These are phyloP conservation scores for Megalonaias nervosa DNA, from an alignment of 1,140 invertebrate genomes.

Conservation along the genomic window DNA sequence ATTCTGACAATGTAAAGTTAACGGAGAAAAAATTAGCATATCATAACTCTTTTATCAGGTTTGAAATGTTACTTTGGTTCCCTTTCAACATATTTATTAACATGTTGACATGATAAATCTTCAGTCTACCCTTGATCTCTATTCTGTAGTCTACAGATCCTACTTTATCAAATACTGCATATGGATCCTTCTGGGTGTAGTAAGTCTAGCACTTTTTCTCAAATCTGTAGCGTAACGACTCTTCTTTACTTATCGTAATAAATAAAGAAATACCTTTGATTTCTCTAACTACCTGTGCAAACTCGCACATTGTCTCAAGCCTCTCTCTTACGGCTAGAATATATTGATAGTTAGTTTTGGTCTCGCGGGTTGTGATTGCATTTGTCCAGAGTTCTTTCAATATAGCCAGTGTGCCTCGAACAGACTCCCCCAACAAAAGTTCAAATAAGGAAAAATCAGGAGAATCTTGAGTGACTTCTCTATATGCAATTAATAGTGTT, in stretches of 20 bases:
- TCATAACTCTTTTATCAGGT: not conserved
- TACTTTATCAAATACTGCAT: constrained; percentile 5
- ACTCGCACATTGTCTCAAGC: constrained; percentile 35
- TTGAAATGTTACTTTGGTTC: not conserved
- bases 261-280: constrained; percentile 27
- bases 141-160: constrained; percentile 30
- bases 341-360: constrained; percentile 44
- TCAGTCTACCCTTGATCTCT: constrained; percentile 12
- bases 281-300: constrained; percentile 31
- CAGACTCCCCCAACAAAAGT: constrained; percentile 54
- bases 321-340: constrained; percentile 40
- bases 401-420: constrained; percentile 50
- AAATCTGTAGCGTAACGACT: constrained; percentile 25
- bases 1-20: too few relatives aligned
- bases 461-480: constrained; percentile 44
- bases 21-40: too few relatives aligned
- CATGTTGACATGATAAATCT: constrained; percentile 26
- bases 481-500: constrained; percentile 57
- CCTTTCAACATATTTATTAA: constrained; percentile 25
- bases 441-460: constrained; percentile 55
- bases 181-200: constrained; percentile 37
- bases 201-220: constrained; percentile 38
- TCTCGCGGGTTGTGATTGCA: constrained; percentile 18
- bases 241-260: constrained; percentile 32
- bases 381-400: constrained; percentile 55